phyloP scores from a whole-genome alignment of 2,113 vertebrate species.

The Hippocampus guttulatus region DNA sequence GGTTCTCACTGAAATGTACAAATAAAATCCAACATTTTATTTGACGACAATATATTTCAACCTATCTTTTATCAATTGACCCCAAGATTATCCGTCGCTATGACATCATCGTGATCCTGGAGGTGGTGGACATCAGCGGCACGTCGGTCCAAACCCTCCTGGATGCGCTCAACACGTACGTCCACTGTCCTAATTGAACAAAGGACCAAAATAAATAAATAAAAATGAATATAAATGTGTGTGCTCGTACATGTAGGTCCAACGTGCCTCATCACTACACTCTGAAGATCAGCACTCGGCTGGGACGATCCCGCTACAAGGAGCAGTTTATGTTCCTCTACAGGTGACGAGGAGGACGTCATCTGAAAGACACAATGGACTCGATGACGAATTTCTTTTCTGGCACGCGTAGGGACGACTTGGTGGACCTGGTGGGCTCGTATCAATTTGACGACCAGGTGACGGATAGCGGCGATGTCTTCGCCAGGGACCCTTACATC shows the following conservation, averaged over 20 bases:
- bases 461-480: slow-evolving; percentile 59
- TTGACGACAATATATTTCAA: no score
- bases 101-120: slow-evolving; percentile 74
- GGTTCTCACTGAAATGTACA: no score
- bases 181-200: not conserved
- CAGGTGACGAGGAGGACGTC: slow-evolving; percentile 47
- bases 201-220: not conserved
- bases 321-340: slow-evolving; percentile 77
- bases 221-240: not conserved
- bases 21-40: no score
- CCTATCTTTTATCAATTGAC: no score
- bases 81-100: slow-evolving; percentile 71
- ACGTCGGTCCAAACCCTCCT: slow-evolving; percentile 49
- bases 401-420: slow-evolving; percentile 51
- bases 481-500: slow-evolving; percentile 72
- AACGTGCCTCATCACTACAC: slow-evolving; percentile 54
- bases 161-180: slow-evolving; percentile 68
- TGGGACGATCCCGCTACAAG: slow-evolving; percentile 69
- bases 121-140: slow-evolving; percentile 69
- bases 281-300: slow-evolving; percentile 61
- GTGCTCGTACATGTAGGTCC: slow-evolving; percentile 22
- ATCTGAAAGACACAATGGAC: not conserved
- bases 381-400: not conserved
- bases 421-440: slow-evolving; percentile 58
- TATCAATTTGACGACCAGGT: slow-evolving; percentile 69